phyloP scores from a whole-genome alignment of 2,113 vertebrate genomes.

The Cyprinodon tularosa region DNA sequence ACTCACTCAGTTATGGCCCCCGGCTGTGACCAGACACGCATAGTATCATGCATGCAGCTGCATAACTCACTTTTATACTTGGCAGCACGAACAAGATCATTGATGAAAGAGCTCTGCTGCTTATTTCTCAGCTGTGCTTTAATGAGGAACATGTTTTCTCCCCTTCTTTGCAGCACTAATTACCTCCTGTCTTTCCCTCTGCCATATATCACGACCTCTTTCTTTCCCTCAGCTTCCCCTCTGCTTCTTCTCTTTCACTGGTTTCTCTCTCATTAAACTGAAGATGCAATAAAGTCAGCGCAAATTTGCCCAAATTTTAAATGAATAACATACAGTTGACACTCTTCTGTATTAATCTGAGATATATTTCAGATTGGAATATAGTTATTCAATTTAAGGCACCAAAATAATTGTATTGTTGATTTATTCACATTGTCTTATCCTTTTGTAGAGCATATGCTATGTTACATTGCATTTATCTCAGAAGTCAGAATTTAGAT shows the following conservation, averaged over 20 bases:
- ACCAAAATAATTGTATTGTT: neutral
- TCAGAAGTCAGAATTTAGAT: neutral
- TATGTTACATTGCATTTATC: neutral
- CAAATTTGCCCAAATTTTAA: neutral
- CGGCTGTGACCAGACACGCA: constrained; percentile 32
- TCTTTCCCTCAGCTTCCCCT: neutral
- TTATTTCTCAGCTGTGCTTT: constrained; percentile 31
- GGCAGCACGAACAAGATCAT: neutral
- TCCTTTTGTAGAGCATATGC: too few relatives aligned
- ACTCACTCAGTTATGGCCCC: constrained; percentile 50
- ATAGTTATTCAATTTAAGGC: neutral
- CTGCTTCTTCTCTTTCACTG: neutral
- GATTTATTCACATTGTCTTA: neutral
- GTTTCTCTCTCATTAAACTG: constrained; percentile 1
- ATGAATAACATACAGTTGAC: neutral
- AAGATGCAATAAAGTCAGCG: neutral
- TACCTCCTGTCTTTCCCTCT: neutral
- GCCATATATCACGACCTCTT: neutral
- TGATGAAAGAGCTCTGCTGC: constrained; percentile 29
- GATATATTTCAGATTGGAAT: neutral
- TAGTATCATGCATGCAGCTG: constrained; percentile 51
- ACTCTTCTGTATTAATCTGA: neutral
- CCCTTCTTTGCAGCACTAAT: constrained; percentile 1
- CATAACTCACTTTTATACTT: constrained; percentile 30
- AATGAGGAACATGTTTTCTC: constrained; percentile 33